phyloP scores from a whole-genome alignment of 1,140 invertebrate genomes.

The Caenorhabditis inopinata region DNA sequence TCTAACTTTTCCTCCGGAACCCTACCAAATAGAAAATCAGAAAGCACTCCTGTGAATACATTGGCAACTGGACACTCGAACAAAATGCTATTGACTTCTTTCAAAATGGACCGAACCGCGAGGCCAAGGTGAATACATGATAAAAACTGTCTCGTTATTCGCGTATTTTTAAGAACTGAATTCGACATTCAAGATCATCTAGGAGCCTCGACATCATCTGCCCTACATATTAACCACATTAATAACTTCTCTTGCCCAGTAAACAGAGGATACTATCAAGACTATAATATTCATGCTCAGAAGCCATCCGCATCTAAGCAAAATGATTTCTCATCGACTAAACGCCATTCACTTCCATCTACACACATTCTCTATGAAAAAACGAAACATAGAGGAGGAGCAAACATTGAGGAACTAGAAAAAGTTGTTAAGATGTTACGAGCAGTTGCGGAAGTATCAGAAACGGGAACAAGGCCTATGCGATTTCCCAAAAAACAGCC shows the following conservation, averaged over 20 bases:
- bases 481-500: background rate
- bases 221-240: background rate
- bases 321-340: no score
- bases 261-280: background rate
- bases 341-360: background rate
- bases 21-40: background rate
- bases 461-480: background rate
- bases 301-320: background rate
- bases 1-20: constrained; percentile 6
- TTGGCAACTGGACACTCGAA: background rate
- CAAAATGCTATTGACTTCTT: background rate
- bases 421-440: background rate
- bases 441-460: background rate
- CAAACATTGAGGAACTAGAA: background rate
- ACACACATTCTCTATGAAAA: background rate
- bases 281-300: background rate
- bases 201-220: background rate
- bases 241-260: background rate
- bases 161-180: no score
- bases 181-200: background rate
- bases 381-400: background rate
- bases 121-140: no score
- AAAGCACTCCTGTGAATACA: background rate
- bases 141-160: no score
- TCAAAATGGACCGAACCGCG: background rate